These are phyloP conservation scores for Geococcyx californianus DNA, from an alignment of 2,113 vertebrate genomes.

Conservation along the genomic window DNA sequence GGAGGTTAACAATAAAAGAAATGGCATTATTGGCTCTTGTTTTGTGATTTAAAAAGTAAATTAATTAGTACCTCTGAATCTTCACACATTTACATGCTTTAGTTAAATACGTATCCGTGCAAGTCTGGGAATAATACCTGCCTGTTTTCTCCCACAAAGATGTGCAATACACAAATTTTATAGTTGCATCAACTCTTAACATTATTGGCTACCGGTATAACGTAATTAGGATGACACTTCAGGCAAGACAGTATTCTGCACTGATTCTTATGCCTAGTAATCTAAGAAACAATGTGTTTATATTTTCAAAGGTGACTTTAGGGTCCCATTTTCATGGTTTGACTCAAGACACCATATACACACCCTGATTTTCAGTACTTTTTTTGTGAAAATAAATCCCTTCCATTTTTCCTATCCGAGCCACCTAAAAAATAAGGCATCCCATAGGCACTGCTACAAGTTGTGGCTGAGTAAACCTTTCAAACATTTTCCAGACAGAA, in stretches of 20 bases:
- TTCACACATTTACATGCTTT: neutral
- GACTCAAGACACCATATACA: neutral
- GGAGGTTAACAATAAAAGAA: conserved; percentile 58
- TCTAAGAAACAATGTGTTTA: neutral
- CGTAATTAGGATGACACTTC: neutral
- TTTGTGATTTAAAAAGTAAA: conserved; percentile 40
- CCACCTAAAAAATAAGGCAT: neutral
- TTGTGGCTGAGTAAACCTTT: neutral
- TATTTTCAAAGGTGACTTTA: neutral
- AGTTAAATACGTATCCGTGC: neutral
- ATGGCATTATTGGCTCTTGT: conserved; percentile 29
- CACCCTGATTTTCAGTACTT: neutral
- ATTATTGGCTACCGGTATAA: neutral
- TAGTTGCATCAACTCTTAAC: neutral
- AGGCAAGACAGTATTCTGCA: neutral
- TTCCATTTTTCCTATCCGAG: neutral
- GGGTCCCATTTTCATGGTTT: neutral
- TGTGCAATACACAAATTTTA: neutral
- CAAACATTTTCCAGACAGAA: conserved; percentile 32
- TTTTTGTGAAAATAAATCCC: neutral
- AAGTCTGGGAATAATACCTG: neutral
- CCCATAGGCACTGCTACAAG: neutral
- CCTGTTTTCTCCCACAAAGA: neutral
- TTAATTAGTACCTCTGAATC: conserved; percentile 23
- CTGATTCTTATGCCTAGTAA: neutral